These are phyloP conservation scores for Tragelaphus imberbis DNA, from an alignment of 2,113 vertebrate species.

Conservation along the genomic window DNA sequence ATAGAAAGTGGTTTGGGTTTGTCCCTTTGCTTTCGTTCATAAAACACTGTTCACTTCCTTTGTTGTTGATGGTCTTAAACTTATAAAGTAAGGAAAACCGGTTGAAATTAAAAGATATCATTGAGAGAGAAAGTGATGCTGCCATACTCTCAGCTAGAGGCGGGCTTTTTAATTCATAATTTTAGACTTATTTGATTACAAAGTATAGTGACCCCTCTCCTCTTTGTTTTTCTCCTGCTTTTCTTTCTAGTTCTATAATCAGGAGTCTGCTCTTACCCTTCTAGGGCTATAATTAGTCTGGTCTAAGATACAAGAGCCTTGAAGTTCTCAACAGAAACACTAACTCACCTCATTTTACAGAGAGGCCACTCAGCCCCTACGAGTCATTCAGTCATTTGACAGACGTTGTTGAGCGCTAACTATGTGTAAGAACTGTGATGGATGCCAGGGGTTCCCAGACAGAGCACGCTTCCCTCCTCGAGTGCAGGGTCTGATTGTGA, in stretches of 20 bases:
- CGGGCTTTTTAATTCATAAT: slow-evolving; percentile 38
- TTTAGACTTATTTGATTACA: slow-evolving; percentile 50
- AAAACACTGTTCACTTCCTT: slow-evolving; percentile 6
- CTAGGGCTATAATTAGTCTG: slow-evolving; percentile 25
- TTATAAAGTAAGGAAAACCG: slow-evolving; percentile 21
- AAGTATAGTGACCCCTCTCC: background rate
- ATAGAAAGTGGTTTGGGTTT: background rate
- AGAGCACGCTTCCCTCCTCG: background rate
- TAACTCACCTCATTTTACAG: background rate
- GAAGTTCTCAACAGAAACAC: slow-evolving; percentile 10
- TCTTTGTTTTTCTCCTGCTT: background rate
- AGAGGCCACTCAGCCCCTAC: background rate
- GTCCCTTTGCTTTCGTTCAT: background rate
- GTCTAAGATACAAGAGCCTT: slow-evolving; percentile 10
- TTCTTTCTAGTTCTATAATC: slow-evolving; percentile 43
- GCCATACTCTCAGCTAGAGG: background rate
- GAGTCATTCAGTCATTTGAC: slow-evolving; percentile 3
- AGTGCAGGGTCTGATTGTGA: background rate
- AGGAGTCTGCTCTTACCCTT: slow-evolving; percentile 11
- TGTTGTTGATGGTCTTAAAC: background rate
- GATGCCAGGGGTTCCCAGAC: background rate
- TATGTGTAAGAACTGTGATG: background rate
- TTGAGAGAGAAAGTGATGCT: slow-evolving; percentile 36
- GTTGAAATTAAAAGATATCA: slow-evolving; percentile 16
- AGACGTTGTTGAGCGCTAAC: background rate